Conservation (phyloP, 1,140 invertebrate species). For the Drosophila murphyi region DNA sequence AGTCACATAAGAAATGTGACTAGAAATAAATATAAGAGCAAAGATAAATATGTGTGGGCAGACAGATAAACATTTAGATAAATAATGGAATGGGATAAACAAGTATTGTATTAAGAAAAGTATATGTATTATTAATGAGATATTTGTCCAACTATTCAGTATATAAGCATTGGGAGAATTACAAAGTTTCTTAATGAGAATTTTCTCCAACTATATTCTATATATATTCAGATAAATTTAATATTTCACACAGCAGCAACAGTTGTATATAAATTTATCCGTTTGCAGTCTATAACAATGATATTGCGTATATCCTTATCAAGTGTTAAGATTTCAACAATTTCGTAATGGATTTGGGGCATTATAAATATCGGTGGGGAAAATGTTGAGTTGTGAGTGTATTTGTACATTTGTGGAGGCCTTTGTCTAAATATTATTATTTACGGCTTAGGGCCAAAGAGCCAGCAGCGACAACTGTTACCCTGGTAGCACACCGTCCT, state of each 20-base stretch:
- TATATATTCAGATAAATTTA: too few species aligned
- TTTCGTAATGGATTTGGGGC: slow-evolving; percentile 43
- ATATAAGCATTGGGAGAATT: too few species aligned
- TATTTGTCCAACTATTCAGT: too few species aligned
- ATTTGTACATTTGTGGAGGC: slow-evolving; percentile 19
- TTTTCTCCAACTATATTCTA: too few species aligned
- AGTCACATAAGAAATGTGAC: background rate
- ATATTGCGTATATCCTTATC: slow-evolving; percentile 6
- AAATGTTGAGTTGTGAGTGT: slow-evolving; percentile 4
- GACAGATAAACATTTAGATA: too few species aligned
- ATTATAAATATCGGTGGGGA: slow-evolving; percentile 38
- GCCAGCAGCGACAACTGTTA: slow-evolving; percentile 78
- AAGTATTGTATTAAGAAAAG: too few species aligned
- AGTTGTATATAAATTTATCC: background rate
- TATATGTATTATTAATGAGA: too few species aligned
- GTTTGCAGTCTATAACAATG: background rate
- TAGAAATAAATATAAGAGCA: background rate
- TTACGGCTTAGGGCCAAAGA: slow-evolving; percentile 77
- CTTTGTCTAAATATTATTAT: slow-evolving; percentile 80
- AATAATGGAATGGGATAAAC: too few species aligned
- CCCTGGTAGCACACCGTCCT: slow-evolving; percentile 58
- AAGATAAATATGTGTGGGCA: too few species aligned
- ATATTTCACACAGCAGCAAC: too few species aligned
- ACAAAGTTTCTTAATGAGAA: too few species aligned
- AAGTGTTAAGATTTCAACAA: slow-evolving; percentile 28